Base-by-base conservation (phyloP, 2,113 vertebrate genomes). In the Neogale vison region DNA sequence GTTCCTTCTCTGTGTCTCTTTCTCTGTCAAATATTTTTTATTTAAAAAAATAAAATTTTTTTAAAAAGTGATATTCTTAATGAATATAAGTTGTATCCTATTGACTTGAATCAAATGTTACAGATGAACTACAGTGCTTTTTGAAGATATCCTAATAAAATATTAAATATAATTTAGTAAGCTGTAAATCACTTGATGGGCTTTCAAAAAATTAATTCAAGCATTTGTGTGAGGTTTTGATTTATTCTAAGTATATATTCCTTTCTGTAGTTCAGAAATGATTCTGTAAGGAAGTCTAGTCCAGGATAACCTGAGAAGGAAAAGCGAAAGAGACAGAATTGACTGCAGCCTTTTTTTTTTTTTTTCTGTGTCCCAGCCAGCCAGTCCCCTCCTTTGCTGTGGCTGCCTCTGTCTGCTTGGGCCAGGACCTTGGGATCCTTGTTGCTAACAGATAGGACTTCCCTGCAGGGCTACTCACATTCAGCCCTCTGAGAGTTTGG, bases 301-400 rank as follows among this genome's bases (percentile, higher is more conserved):
- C 12, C 13, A 84, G 29, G 29, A 31, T 52, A n/a, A 45, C 31
- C 8, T 8, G 3, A 57, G 29, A 71, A 9, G 26, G 21, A 74
- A 57, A 83, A 82, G 13, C 13, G 17, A 31, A 69, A 39, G 5
- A 20, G 61, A 5, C 52, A 79, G 11, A 34, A 34, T 31, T 26
- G n/a, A 57, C 21, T 47, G 67, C 72, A 18, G 67, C 26, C 7
- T 10, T n/a, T 26, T 81, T 34, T 55, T 26, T 23, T 36, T 10
- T n/a, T 23, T 36, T 26, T 82, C 17, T 10, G 10, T 77, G 29
- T 67, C 18, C 14, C 15, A n/a, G 9, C 4, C 34, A 74, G 3
- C 1, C 52, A 63, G 8, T 13, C 34, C 18, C 0, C 26, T 1
- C 5, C 5, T 45, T 4, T 4, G 4, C n/a, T 36, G 4, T 9